Base-by-base conservation (phyloP, 1,140 invertebrate genomes). In the Oncopeltus fasciatus region DNA sequence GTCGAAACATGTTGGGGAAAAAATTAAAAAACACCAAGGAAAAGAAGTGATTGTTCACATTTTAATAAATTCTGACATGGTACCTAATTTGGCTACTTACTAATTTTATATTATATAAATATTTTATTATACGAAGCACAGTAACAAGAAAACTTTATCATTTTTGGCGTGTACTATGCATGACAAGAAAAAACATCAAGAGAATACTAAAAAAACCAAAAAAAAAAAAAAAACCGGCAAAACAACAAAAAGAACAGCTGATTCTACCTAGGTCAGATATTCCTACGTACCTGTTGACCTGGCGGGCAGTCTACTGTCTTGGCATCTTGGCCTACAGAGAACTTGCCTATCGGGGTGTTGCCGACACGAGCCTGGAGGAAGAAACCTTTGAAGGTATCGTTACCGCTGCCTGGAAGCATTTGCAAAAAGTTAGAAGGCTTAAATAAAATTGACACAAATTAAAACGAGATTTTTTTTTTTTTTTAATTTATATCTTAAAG, bases 331-430 rank as follows among this genome's bases (percentile, higher is more conserved):
- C n/a, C 47, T 2, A 20, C n/a, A 24, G 67, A 68, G 70, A 79
- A 80, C 38, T 68, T 67, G 29, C 78, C 78, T 0, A 80, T 70
- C 27, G 72, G 71, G 4, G 73, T 70, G 57, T 74, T 68, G 2
- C 73, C 73, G 12, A 70, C 67, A 11, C 78, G 70, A n/a, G 75
- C 78, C 67, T 80, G 76, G 21, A 80, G 66, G 61, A 80, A 69
- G 66, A 79, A 73, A 29, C 79, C 79, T 47, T 74, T 73, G 71
- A 80, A 78, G 31, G 69, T 76, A 11, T 60, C n/a, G 12, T 59
- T 60, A 24, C 61, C 72, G 38, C 21, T 59, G 65, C 43, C 43
- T 44, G 43, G 14, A 3, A 16, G 2, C 2, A 44, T 1, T 1
- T 4, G 11, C 3, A 20, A n/a, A 49, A 49, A 20, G n/a, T 20